Base-by-base conservation (phyloP, 1,140 invertebrate genomes). In the Lordiphosa collinella region DNA sequence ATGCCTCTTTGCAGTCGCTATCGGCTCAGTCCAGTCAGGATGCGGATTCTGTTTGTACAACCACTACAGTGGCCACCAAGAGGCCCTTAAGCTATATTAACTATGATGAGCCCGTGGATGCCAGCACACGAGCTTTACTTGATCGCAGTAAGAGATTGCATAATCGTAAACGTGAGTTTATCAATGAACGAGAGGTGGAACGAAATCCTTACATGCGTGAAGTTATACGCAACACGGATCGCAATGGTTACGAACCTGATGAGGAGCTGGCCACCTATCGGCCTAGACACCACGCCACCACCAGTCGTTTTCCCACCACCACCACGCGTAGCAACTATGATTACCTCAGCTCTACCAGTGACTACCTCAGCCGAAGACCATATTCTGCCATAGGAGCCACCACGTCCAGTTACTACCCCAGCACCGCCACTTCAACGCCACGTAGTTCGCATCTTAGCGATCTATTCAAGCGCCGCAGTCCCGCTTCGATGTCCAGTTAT, bases 161-260 rank as follows among this genome's bases (percentile, higher is more conserved):
- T 37, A 76, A 86, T 47, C 70, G 68, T 3, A 89, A 89, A 25
- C 48, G 88, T 6, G 88, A 89, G 4, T 89, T 89, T 57, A 79
- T 89, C 8, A 86, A 89, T 37, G 86, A 89, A 9, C 69, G 79
- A 2, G 79, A 76, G 2, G 84, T 75, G n/a, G 85, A 85, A 22
- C 67, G 78, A 0, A 89, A 89, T 88, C 88, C 88, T 11, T 89
- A 89, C 40, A 80, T 89, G 64, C 60, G 73, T 12, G 79, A 87
- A 13, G 74, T 88, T 6, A 61, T 88, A 1, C 61, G 76, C 1
- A 70, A 60, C 31, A 57, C 64, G 3, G 85, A 87, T 14, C 56
- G 78, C 3, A 47, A 53, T 1, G 73, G 67, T 2, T 62, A 61
- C 18, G 58, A 67, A 13, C 57, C 69, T 18, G 84, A 75, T 4